These are phyloP conservation scores for Mus spicilegus DNA, from an alignment of 2,113 vertebrate genomes.

Conservation along the genomic window DNA sequence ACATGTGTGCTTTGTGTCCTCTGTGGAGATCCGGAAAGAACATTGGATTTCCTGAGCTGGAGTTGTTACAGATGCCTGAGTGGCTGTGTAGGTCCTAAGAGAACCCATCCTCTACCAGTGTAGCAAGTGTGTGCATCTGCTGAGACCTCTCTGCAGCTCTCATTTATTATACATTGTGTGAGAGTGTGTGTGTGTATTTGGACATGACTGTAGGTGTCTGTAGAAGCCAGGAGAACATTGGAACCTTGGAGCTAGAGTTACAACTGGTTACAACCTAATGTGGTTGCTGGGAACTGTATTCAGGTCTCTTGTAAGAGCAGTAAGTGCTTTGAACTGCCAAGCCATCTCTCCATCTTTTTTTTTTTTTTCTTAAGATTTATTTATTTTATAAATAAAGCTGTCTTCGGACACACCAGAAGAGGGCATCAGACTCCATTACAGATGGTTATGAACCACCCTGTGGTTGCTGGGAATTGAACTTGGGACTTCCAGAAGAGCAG, in stretches of 20 bases:
- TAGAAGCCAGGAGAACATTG: background rate
- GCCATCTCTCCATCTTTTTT: background rate
- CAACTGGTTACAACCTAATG: background rate
- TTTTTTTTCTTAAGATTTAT: no score
- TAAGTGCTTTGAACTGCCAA: background rate
- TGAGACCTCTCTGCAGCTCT: background rate
- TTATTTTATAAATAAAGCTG: no score
- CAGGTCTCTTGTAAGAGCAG: background rate
- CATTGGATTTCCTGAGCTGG: background rate
- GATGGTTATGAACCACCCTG: background rate
- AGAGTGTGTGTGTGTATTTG: background rate
- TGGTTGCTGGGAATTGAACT: background rate
- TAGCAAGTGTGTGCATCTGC: background rate
- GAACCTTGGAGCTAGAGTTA: background rate
- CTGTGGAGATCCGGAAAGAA: background rate
- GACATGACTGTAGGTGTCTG: background rate
- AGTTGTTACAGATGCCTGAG: background rate
- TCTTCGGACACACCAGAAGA: no score
- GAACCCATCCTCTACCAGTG: background rate
- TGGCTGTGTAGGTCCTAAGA: background rate
- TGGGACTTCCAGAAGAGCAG: background rate
- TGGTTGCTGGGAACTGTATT: background rate
- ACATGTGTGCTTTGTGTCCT: background rate
- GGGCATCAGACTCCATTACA: no score
- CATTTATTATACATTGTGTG: background rate